phyloP scores from a whole-genome alignment of 2,113 vertebrate species.

The Stomatorhinus ivindoensis region DNA sequence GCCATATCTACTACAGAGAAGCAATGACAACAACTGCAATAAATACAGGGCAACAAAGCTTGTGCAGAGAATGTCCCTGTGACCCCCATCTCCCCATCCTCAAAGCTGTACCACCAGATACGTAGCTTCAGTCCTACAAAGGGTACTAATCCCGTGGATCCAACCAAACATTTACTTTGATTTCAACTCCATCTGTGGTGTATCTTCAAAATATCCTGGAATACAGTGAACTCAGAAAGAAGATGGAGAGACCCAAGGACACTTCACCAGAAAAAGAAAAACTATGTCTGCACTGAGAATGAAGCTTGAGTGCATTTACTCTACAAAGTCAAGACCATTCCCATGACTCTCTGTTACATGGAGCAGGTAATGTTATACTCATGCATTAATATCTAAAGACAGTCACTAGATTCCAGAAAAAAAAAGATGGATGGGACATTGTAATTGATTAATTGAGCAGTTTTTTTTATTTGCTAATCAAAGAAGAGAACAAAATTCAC shows the following conservation, averaged over 20 bases:
- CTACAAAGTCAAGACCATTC: neutral
- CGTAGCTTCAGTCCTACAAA: neutral
- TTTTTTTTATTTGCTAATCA: neutral
- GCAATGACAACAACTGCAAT: neutral
- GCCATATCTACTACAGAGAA: neutral
- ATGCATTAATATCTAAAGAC: neutral
- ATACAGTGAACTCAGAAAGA: neutral
- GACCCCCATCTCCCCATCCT: neutral
- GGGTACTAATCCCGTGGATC: neutral
- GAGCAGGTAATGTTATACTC: neutral
- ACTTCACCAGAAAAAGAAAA: neutral
- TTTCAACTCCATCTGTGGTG: neutral
- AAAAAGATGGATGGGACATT: neutral
- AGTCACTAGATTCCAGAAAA: neutral
- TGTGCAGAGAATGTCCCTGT: neutral
- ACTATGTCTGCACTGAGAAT: neutral
- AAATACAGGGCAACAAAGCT: neutral
- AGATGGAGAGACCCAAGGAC: neutral
- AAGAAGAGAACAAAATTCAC: neutral
- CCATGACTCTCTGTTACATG: neutral
- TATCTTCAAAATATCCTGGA: neutral
- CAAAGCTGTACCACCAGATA: neutral
- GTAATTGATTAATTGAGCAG: neutral
- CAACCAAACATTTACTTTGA: neutral
- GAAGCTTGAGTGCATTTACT: neutral